These are phyloP conservation scores for Ceyx melanurus DNA, from an alignment of 2,113 vertebrate genomes.

Conservation along the genomic window DNA sequence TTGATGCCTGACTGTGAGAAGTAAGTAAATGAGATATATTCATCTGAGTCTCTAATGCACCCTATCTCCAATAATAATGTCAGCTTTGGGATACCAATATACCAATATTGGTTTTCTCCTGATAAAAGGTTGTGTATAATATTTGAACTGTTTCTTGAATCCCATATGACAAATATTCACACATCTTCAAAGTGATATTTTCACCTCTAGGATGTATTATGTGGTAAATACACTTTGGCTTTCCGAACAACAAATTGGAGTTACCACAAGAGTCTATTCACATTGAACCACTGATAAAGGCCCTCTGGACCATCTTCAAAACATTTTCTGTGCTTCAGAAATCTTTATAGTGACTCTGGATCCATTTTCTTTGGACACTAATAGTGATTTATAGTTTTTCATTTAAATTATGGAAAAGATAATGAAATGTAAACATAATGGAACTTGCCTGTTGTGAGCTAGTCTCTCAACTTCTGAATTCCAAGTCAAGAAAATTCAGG, in stretches of 20 bases:
- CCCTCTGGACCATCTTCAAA: neutral
- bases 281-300: neutral
- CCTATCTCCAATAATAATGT: neutral
- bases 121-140: neutral
- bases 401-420: neutral
- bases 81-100: neutral
- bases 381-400: neutral
- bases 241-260: neutral
- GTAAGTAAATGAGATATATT: neutral
- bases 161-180: neutral
- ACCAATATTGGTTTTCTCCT: neutral
- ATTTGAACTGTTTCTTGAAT: neutral
- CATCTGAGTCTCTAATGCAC: neutral
- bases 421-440: neutral
- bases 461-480: neutral
- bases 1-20: neutral
- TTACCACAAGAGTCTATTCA: neutral
- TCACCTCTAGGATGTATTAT: neutral
- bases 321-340: neutral
- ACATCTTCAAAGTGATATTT: neutral
- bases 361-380: neutral
- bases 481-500: neutral
- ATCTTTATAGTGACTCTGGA: neutral
- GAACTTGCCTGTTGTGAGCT: neutral
- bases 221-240: neutral